Base-by-base conservation (phyloP, 2,797 vertebrate genomes). In the Spizella passerina region DNA sequence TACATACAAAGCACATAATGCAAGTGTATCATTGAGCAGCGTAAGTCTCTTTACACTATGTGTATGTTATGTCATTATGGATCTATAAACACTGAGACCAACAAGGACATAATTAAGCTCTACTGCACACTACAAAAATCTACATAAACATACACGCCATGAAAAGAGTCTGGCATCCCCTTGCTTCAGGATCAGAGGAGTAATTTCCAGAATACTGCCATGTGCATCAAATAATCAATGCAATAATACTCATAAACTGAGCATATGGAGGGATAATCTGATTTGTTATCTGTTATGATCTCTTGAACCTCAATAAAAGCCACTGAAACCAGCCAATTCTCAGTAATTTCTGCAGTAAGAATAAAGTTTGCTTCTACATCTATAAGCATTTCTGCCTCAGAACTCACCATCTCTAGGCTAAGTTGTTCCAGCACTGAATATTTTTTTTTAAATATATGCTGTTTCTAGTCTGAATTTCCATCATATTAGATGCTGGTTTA, bases 101-200 rank as follows among this genome's bases (percentile, higher is more conserved):
- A 13, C 1, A 1, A 50, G 18, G 20, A 26, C 15, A n/a, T 24
- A 21, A 66, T 49, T 88, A 0, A 0, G 49, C 34, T 53, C 19
- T 43, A 38, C 24, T 49, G 26, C 10, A 44, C 0, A 0, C 47
- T 70, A 52, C 36, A 85, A 46, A 82, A 49, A 30, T 24, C 30
- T 30, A 22, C 47, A 47, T 8, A 44, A 81, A 71, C 3, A 32
- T 38, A 59, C 3, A 59, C 3, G 13, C 15, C 6, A 3, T 11
- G 15, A 21, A 26, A 50, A 55, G 39, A 29, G 4, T 15, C 14
- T 3, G 61, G 38, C 4, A 34, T 14, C 26, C 44, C 6, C 53
- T 34, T 71, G 49, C n/a, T 55, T 55, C 0, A 0, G 14, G 7
- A 41, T 63, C 56, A 65, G 36, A 8, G 22, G 4, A 36, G 21